Conservation (phyloP, 2,888 invertebrate genomes). For the Drosophila antonietae region DNA sequence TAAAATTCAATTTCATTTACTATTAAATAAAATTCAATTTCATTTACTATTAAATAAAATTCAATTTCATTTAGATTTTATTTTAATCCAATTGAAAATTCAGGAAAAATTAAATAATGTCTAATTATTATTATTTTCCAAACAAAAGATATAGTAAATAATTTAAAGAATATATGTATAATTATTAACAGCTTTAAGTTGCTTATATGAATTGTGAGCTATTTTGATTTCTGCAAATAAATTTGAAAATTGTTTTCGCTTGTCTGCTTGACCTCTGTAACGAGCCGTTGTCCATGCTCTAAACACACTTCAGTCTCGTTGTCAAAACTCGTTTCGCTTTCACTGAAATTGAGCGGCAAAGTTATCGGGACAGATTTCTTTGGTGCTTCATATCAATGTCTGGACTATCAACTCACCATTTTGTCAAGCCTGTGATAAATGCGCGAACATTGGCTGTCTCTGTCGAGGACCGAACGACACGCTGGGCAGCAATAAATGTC, state of each 20-base stretch:
- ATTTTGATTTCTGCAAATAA: neutral
- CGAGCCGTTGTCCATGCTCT: neutral
- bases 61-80: too few species aligned
- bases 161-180: too few species aligned
- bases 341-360: constrained; percentile 33
- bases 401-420: constrained; percentile 28
- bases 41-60: too few species aligned
- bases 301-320: neutral
- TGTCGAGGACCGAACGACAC: constrained; percentile 50
- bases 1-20: too few species aligned
- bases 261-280: neutral
- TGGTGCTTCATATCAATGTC: constrained; percentile 39
- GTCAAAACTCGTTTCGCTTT: constrained; percentile 42
- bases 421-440: constrained; percentile 43
- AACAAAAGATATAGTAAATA: too few species aligned
- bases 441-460: constrained; percentile 42
- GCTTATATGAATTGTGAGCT: too few species aligned
- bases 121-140: too few species aligned
- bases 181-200: too few species aligned
- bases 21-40: too few species aligned
- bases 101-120: too few species aligned
- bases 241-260: neutral
- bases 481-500: constrained; percentile 68
- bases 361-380: constrained; percentile 43
- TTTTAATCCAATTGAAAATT: too few species aligned